Evolutionary conservation across 2,797 vertebrate genomes (phyloP).

Genomic region (Chaunax sp.): DNA sequence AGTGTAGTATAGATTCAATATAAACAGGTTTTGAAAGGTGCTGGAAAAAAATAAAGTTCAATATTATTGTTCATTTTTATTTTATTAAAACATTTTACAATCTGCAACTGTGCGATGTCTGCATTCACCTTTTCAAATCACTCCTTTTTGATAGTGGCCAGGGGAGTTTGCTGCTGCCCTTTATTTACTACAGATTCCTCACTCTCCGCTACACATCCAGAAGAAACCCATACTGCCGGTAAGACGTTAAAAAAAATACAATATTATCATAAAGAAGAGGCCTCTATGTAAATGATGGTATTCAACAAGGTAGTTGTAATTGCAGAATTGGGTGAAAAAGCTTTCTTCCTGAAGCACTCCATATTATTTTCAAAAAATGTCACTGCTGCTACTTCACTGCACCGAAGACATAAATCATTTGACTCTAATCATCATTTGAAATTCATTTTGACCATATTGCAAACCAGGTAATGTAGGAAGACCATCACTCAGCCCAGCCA

Average conservation of each 20-base stretch:
- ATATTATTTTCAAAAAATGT: too few species aligned
- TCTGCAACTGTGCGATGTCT: not conserved
- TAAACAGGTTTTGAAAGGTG: not conserved
- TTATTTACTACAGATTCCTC: constrained; percentile 98
- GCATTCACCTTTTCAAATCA: not conserved
- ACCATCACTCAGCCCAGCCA: too few species aligned
- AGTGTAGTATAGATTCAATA: not conserved
- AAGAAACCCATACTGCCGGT: constrained; percentile 99
- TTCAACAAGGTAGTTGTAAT: not conserved
- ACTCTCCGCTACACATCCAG: constrained; percentile 96
- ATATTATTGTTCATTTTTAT: not conserved
- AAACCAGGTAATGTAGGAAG: too few species aligned
- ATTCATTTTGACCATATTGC: too few species aligned
- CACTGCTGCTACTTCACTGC: too few species aligned
- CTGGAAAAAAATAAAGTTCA: too few species aligned
- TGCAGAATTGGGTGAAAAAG: not conserved
- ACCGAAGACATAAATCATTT: too few species aligned
- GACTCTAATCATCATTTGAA: too few species aligned
- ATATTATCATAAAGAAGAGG: not conserved
- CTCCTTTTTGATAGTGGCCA: constrained; percentile 88
- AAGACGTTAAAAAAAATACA: constrained; percentile 59
- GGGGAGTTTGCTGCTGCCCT: constrained; percentile 96
- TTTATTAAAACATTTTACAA: not conserved
- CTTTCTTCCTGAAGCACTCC: too few species aligned
- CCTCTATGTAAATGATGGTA: not conserved